Percentiles rank a stretch among this genome's conserved stretches.
These are phyloP conservation scores for Mesitornis unicolor DNA, from an alignment of 2,113 vertebrate genomes.

Conservation along the genomic window DNA sequence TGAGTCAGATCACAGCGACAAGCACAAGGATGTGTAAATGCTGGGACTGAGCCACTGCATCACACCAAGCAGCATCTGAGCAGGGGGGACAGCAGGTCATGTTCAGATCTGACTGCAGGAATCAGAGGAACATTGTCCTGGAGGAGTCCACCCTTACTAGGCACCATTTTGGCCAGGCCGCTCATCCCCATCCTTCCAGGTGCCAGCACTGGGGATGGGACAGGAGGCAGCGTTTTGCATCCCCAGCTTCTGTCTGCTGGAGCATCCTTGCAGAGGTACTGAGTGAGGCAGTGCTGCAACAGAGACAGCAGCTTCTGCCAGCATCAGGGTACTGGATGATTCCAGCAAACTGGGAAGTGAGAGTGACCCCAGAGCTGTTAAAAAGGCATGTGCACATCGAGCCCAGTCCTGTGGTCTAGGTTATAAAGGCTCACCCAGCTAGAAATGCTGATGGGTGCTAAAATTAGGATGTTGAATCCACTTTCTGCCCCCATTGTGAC, in stretches of 20 bases:
- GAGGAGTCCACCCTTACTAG: accelerated
- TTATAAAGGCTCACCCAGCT: neutral
- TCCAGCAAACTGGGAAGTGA: neutral
- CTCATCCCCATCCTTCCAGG: no score
- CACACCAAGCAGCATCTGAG: neutral
- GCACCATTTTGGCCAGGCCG: neutral
- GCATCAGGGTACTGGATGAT: accelerated
- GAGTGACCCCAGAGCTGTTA: neutral
- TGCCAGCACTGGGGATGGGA: neutral
- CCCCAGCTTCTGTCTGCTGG: neutral
- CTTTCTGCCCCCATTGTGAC: neutral
- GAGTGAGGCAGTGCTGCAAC: neutral
- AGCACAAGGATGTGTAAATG: neutral
- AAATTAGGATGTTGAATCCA: neutral
- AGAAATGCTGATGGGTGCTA: neutral
- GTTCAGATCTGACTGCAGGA: accelerated
- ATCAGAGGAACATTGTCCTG: accelerated
- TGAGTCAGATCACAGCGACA: neutral
- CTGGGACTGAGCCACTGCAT: neutral
- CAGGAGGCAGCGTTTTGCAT: neutral
- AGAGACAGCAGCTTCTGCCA: neutral
- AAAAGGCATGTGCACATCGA: neutral
- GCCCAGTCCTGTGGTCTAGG: neutral
- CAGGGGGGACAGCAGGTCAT: accelerated
- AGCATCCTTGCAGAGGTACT: neutral